Evolutionary conservation across 2,797 vertebrate species (phyloP).

Genomic region (Molossus alvarezi): DNA sequence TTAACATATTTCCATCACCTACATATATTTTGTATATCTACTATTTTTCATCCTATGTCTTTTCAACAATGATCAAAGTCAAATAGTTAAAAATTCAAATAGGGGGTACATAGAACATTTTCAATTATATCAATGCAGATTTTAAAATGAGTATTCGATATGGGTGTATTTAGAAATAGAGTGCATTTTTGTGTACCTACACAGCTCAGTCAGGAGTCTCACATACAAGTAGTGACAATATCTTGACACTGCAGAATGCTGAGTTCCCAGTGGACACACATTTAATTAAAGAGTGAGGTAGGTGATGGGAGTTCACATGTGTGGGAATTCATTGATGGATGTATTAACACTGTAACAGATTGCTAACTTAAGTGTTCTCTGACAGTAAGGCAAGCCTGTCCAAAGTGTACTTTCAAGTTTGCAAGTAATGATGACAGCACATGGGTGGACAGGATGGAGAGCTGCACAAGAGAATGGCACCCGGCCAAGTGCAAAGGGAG

Average conservation of each 20-base stretch:
- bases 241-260: neutral
- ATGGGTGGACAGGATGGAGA: neutral
- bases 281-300: neutral
- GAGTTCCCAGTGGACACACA: neutral
- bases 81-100: neutral
- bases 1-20: neutral
- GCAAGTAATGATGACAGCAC: neutral
- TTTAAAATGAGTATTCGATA: neutral
- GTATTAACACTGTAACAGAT: neutral
- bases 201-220: neutral
- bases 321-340: neutral
- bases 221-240: neutral
- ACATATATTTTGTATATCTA: neutral
- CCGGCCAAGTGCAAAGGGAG: neutral
- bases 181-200: neutral
- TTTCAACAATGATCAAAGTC: neutral
- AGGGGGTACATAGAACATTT: neutral
- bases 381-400: neutral
- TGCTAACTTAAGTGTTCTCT: neutral
- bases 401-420: constrained; percentile 11
- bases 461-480: neutral
- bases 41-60: neutral
- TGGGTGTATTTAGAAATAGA: neutral
- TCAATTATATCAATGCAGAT: neutral
- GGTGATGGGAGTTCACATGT: fast-evolving